Evolutionary conservation across 2,797 vertebrate genomes (phyloP).

Genomic region (Dermochelys coriacea): DNA sequence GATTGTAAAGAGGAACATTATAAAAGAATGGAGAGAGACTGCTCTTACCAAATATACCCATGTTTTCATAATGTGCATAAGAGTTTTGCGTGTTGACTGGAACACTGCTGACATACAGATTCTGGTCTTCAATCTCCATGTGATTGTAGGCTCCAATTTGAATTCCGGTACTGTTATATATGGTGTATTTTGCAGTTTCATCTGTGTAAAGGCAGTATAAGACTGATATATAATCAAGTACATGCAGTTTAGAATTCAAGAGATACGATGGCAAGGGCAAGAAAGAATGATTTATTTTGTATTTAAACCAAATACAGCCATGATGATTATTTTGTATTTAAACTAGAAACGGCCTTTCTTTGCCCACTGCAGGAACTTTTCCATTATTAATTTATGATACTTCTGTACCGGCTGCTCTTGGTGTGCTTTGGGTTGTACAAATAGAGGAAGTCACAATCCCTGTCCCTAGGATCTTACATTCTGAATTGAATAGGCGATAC

Average conservation of each 20-base stretch:
- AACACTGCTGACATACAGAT: background rate
- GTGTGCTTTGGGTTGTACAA: background rate
- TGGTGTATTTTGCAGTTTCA: slow-evolving; percentile 67
- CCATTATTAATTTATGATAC: background rate
- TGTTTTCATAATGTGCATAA: background rate
- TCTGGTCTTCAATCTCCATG: slow-evolving; percentile 81
- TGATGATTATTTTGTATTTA: background rate
- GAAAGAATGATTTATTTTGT: background rate
- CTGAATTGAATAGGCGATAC: background rate
- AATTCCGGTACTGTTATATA: slow-evolving; percentile 86
- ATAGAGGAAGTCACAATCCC: background rate
- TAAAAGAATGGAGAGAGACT: background rate
- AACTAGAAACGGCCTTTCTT: background rate
- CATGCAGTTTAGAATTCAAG: background rate
- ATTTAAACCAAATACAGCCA: background rate
- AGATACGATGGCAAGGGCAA: background rate
- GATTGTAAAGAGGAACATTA: background rate
- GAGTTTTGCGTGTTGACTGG: background rate
- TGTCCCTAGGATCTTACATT: background rate
- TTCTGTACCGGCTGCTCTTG: background rate
- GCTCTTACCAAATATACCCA: slow-evolving; percentile 78
- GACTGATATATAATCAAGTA: background rate
- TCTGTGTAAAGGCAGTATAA: slow-evolving; percentile 65
- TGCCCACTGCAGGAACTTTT: background rate
- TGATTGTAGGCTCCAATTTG: slow-evolving; percentile 91